phyloP scores from a whole-genome alignment of 2,888 invertebrate genomes.

The Drosophila macrospina region DNA sequence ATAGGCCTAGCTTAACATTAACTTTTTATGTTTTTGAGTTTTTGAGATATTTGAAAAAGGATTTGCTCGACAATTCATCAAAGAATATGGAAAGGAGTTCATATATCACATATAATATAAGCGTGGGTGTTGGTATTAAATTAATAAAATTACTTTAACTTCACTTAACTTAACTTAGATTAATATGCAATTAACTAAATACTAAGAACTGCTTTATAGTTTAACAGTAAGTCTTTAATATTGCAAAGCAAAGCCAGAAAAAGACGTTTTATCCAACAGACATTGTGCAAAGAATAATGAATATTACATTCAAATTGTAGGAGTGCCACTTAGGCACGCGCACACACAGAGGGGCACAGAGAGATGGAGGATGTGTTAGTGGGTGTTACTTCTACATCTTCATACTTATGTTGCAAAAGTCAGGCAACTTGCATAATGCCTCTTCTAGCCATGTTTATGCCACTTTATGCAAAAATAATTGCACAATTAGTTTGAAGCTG shows the following conservation, averaged over 20 bases:
- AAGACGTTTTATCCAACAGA: constrained; percentile 51
- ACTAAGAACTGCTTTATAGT: constrained; percentile 18
- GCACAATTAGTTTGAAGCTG: constrained; percentile 84
- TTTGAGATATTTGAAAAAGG: background rate
- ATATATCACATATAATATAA: too few relatives aligned
- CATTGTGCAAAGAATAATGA: constrained; percentile 80
- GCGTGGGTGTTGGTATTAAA: too few relatives aligned
- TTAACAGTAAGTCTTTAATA: constrained; percentile 46
- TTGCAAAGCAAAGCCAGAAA: constrained; percentile 20
- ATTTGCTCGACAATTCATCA: too few relatives aligned
- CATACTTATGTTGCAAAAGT: constrained; percentile 78
- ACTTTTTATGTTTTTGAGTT: too few relatives aligned
- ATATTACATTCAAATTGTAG: constrained; percentile 82
- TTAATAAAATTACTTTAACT: too few relatives aligned
- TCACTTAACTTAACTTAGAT: background rate
- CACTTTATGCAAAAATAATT: constrained; percentile 85
- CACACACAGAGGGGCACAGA: constrained; percentile 31
- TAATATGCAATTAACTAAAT: background rate
- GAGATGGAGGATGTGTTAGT: constrained; percentile 19
- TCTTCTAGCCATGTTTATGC: constrained; percentile 84
- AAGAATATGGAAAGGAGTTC: too few relatives aligned
- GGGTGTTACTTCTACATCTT: constrained; percentile 60
- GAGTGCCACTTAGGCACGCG: constrained; percentile 78
- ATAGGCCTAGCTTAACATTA: too few relatives aligned
- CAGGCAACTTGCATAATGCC: constrained; percentile 83